Evolutionary conservation across 2,113 vertebrate genomes (phyloP).

Genomic region (Phaethon lepturus): DNA sequence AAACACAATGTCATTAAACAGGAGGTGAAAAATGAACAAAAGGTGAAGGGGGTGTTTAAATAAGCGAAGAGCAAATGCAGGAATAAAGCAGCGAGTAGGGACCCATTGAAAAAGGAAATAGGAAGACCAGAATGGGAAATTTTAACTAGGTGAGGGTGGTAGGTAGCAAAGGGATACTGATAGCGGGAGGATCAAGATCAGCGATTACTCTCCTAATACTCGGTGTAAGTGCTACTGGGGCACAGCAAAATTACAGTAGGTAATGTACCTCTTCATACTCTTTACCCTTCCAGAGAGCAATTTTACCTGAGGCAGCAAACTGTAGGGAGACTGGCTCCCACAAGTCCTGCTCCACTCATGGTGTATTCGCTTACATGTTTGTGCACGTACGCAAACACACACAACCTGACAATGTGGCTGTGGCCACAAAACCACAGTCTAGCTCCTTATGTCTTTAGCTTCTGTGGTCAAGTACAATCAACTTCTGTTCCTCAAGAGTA

Average conservation of each 20-base stretch:
- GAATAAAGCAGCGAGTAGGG: neutral
- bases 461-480: neutral
- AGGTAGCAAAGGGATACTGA: neutral
- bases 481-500: neutral
- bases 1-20: neutral
- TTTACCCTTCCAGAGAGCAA: neutral
- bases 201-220: neutral
- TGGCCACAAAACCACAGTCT: neutral
- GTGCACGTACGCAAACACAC: neutral
- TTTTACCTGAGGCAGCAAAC: neutral
- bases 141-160: neutral
- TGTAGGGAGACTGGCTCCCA: neutral
- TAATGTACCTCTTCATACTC: neutral
- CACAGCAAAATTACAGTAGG: neutral
- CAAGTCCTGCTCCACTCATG: neutral
- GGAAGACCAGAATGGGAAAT: neutral
- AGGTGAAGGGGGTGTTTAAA: neutral
- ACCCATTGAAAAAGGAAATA: neutral
- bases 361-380: neutral
- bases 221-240: neutral
- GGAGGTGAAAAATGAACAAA: neutral
- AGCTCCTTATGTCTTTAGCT: neutral
- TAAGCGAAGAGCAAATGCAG: neutral
- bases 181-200: neutral
- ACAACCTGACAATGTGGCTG: neutral